Evolutionary conservation across 2,888 invertebrate species (phyloP).

Genomic region (Escarpia spicata): DNA sequence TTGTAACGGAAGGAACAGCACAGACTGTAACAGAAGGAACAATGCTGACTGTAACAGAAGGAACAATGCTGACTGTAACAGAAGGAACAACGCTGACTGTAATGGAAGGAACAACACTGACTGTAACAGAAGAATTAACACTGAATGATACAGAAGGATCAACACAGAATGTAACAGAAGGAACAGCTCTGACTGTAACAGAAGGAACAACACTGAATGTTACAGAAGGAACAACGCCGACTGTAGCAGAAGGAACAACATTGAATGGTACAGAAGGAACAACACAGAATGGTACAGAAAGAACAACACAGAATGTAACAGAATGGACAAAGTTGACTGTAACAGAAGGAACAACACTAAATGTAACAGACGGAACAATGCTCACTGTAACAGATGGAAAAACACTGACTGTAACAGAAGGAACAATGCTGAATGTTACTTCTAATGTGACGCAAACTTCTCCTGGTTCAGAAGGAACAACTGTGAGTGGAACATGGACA

Average conservation of each 20-base stretch:
- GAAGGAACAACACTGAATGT: neutral
- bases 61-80: neutral
- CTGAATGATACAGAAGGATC: neutral
- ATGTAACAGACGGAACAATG: neutral
- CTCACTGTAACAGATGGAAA: neutral
- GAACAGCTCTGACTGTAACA: neutral
- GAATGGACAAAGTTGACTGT: neutral
- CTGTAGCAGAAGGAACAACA: neutral
- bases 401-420: neutral
- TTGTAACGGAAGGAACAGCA: neutral
- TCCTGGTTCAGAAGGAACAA: neutral
- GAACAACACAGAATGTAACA: neutral
- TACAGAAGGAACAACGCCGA: neutral
- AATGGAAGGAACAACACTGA: neutral
- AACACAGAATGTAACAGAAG: neutral
- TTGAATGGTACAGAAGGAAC: neutral
- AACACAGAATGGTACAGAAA: neutral
- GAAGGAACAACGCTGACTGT: neutral
- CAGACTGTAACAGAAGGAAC: neutral
- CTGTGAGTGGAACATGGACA: neutral
- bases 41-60: neutral
- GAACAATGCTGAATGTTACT: neutral
- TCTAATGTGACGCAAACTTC: neutral
- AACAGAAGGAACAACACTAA: neutral
- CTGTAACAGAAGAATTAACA: neutral